These are phyloP conservation scores for Dromococcyx pavoninus DNA, from an alignment of 2,797 vertebrate genomes.

Conservation along the genomic window DNA sequence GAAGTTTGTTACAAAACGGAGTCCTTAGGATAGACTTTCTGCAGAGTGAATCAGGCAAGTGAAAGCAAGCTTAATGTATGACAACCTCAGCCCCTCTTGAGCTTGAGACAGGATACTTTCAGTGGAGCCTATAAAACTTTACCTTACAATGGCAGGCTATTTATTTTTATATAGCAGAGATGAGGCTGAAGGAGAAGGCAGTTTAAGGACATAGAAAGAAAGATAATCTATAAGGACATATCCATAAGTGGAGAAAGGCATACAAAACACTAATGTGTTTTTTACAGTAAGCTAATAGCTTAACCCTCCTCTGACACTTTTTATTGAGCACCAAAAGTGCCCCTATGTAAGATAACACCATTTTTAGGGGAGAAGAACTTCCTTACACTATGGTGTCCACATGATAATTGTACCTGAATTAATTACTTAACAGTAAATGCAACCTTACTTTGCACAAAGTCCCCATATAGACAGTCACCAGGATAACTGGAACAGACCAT, in stretches of 20 bases:
- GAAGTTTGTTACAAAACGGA: neutral
- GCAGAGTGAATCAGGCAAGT: neutral
- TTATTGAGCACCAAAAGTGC: neutral
- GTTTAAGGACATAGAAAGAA: neutral
- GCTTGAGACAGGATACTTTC: conserved; percentile 18
- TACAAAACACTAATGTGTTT: neutral
- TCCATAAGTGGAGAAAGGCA: neutral
- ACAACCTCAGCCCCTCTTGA: neutral
- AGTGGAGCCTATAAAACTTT: conserved; percentile 18
- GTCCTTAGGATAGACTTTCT: neutral
- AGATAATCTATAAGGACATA: neutral
- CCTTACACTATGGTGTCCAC: neutral
- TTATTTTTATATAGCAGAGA: neutral
- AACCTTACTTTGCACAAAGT: neutral
- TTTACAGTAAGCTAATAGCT: neutral
- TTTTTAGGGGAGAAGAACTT: neutral
- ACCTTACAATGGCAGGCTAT: neutral
- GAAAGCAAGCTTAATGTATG: neutral
- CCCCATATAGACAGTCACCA: neutral
- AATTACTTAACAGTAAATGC: neutral
- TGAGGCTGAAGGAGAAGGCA: neutral
- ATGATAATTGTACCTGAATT: neutral
- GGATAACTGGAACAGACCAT: neutral
- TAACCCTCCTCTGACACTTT: neutral
- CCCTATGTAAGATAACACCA: neutral